These are phyloP conservation scores for Oceanodroma tethys DNA, from an alignment of 2,113 vertebrate genomes.

Conservation along the genomic window DNA sequence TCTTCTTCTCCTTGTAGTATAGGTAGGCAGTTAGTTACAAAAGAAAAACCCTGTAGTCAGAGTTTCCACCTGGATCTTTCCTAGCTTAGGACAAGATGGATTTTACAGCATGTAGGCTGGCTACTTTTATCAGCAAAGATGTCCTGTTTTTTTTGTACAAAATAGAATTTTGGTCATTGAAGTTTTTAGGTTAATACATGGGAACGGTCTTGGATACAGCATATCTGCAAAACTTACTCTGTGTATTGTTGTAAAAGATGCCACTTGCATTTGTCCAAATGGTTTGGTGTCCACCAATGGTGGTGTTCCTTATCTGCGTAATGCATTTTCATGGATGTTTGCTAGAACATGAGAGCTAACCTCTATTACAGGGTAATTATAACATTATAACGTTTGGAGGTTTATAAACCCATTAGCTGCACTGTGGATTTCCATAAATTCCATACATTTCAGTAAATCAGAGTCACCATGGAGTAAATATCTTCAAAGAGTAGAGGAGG, in stretches of 20 bases:
- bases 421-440: neutral
- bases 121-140: neutral
- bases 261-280: neutral
- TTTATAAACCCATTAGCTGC: neutral
- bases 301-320: neutral
- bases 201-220: neutral
- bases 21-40: neutral
- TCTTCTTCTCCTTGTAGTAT: neutral
- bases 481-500: neutral
- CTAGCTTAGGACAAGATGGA: neutral
- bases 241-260: neutral
- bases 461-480: neutral
- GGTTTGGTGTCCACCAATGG: neutral
- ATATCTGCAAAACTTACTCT: neutral
- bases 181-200: neutral
- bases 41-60: neutral
- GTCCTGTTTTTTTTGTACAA: neutral
- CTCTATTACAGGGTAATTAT: neutral
- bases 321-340: neutral
- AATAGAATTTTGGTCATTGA: neutral
- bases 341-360: neutral
- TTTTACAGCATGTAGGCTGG: neutral
- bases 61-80: neutral
- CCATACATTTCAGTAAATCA: neutral
- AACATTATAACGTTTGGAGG: neutral